Evolutionary conservation across 1,140 invertebrate genomes (phyloP).

Genomic region (Oscheius sp.): DNA sequence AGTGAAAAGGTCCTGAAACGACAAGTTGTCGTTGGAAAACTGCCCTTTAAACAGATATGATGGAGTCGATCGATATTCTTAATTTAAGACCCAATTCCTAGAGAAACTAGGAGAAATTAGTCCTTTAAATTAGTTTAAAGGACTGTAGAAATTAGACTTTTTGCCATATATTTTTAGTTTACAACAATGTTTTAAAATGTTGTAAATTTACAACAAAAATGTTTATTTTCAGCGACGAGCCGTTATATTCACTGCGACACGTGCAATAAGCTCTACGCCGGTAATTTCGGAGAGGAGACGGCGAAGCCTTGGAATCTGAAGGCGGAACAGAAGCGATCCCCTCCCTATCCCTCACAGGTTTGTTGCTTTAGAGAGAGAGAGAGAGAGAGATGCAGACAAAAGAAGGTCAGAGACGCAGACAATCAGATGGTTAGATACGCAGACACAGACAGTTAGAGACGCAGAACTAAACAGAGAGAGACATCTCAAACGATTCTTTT

Average conservation of each 20-base stretch:
- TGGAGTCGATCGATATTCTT: too few relatives aligned
- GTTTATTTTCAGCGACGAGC: conserved; percentile 39
- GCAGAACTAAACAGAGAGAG: background rate
- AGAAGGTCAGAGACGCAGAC: background rate
- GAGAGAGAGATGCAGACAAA: too few relatives aligned
- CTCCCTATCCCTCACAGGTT: conserved; percentile 40
- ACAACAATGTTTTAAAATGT: background rate
- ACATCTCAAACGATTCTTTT: conserved; percentile 44
- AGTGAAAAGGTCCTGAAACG: too few relatives aligned
- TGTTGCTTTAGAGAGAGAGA: too few relatives aligned
- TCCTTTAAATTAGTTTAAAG: too few relatives aligned
- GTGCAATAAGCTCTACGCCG: conserved; percentile 42
- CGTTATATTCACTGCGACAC: conserved; percentile 44
- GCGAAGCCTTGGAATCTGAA: conserved; percentile 26
- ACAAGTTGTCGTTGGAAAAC: too few relatives aligned
- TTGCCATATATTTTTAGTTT: background rate
- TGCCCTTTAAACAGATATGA: too few relatives aligned
- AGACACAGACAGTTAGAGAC: background rate
- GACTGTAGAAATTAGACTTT: background rate
- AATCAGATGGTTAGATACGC: background rate
- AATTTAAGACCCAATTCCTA: too few relatives aligned
- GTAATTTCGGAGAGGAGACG: conserved; percentile 20
- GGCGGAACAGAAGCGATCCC: conserved; percentile 25
- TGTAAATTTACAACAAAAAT: background rate
- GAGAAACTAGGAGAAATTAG: too few relatives aligned